Conservation (phyloP, 2,797 vertebrate species). For the Apogon hyalosoma region DNA sequence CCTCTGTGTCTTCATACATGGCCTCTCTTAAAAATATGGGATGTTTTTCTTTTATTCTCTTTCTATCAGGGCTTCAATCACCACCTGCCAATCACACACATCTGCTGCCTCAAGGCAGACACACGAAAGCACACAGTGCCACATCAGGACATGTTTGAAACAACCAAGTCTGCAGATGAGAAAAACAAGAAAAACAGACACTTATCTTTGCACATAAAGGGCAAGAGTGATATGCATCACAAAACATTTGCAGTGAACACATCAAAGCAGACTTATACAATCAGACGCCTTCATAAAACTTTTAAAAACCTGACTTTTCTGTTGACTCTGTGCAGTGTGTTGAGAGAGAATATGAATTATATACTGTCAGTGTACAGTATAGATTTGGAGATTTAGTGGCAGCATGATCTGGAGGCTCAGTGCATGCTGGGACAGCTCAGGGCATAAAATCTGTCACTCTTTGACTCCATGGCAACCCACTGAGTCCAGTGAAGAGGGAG, state of each 20-base stretch:
- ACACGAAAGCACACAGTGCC: conserved; percentile 39
- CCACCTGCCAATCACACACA: conserved; percentile 69
- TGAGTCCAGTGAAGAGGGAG: conserved; percentile 30
- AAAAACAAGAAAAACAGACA: conserved; percentile 32
- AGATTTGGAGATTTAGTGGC: conserved; percentile 37
- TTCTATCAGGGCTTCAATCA: conserved; percentile 69
- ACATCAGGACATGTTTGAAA: conserved; percentile 56
- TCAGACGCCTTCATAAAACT: conserved; percentile 11
- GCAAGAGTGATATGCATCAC: conserved; percentile 7
- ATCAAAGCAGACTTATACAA: conserved; percentile 11
- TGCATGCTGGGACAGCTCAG: conserved; percentile 51
- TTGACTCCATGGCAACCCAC: conserved; percentile 52
- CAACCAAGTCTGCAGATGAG: conserved; percentile 32
- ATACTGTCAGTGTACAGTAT: not conserved
- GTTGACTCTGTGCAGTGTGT: not conserved
- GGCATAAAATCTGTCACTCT: conserved; percentile 59
- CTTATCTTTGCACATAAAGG: conserved; percentile 28
- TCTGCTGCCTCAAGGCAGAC: conserved; percentile 56
- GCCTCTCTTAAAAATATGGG: conserved; percentile 51
- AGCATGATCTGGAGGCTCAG: conserved; percentile 27
- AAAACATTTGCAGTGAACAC: conserved; percentile 13
- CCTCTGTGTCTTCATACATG: conserved; percentile 38
- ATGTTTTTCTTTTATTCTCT: conserved; percentile 70
- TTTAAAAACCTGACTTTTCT: conserved; percentile 16
- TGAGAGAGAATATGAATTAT: conserved; percentile 1